These are phyloP conservation scores for Cydia strobilella DNA, from an alignment of 1,140 invertebrate species.

Conservation along the genomic window DNA sequence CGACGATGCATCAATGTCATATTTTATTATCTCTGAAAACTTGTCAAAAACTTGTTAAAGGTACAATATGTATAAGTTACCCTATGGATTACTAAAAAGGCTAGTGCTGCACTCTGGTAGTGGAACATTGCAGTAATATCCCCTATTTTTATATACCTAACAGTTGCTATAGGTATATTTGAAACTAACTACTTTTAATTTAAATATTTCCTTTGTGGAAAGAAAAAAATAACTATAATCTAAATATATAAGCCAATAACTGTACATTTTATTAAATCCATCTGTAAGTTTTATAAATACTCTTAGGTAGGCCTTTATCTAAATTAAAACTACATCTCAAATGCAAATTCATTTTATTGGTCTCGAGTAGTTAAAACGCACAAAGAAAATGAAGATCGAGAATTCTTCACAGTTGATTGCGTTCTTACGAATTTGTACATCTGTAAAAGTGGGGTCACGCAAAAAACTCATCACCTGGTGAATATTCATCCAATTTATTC, in stretches of 20 bases:
- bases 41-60: too few relatives aligned
- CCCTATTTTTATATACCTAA: neutral
- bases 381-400: neutral
- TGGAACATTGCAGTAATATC: too few relatives aligned
- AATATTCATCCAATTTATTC: conserved; percentile 42
- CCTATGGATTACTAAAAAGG: too few relatives aligned
- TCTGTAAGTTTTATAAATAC: too few relatives aligned
- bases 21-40: too few relatives aligned
- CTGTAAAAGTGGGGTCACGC: conserved; percentile 7
- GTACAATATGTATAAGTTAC: too few relatives aligned
- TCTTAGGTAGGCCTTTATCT: too few relatives aligned
- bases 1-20: too few relatives aligned
- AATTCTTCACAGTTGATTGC: conserved; percentile 11
- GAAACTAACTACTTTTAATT: neutral
- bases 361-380: conserved; percentile 4
- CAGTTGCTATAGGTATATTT: neutral
- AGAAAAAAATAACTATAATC: too few relatives aligned
- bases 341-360: neutral
- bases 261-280: too few relatives aligned
- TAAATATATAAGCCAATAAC: too few relatives aligned
- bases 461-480: conserved; percentile 51
- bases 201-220: neutral
- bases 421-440: conserved; percentile 23
- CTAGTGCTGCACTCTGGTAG: too few relatives aligned
- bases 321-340: neutral